These are phyloP conservation scores for Hofmannophila pseudospretella DNA, from an alignment of 2,888 invertebrate species.

Conservation along the genomic window DNA sequence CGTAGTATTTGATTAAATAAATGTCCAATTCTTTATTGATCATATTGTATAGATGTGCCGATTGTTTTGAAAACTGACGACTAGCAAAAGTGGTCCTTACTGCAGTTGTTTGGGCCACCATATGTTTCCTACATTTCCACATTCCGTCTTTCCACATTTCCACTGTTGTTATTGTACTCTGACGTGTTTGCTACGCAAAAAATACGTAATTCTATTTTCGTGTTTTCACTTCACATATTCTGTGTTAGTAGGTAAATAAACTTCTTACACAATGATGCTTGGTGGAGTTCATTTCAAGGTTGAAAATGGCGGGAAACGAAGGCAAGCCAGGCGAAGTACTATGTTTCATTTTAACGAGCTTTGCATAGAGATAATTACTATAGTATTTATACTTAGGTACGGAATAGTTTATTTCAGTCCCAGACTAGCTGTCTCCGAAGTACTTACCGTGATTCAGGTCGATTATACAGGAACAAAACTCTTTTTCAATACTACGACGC, in stretches of 20 bases:
- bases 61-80: no score
- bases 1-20: no score
- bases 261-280: conserved; percentile 55
- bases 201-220: conserved; percentile 1
- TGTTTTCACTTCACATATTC: no score
- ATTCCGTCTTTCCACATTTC: no score
- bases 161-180: no score
- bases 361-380: conserved; percentile 11
- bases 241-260: conserved; percentile 45
- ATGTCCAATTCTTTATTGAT: no score
- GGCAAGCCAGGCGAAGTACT: conserved; percentile 27
- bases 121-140: no score
- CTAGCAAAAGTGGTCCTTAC: no score
- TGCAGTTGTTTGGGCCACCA: no score
- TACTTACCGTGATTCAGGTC: conserved; percentile 28
- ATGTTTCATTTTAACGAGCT: conserved; percentile 7
- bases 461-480: conserved; percentile 13
- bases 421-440: conserved; percentile 39
- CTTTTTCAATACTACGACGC: no score
- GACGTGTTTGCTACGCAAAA: not conserved
- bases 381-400: conserved; percentile 15
- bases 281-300: conserved; percentile 60
- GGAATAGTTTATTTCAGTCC: conserved; percentile 21
- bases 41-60: no score
- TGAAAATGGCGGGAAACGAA: conserved; percentile 56